Base-by-base conservation (phyloP, 2,888 invertebrate species). In the Scaptomyza tumidula region DNA sequence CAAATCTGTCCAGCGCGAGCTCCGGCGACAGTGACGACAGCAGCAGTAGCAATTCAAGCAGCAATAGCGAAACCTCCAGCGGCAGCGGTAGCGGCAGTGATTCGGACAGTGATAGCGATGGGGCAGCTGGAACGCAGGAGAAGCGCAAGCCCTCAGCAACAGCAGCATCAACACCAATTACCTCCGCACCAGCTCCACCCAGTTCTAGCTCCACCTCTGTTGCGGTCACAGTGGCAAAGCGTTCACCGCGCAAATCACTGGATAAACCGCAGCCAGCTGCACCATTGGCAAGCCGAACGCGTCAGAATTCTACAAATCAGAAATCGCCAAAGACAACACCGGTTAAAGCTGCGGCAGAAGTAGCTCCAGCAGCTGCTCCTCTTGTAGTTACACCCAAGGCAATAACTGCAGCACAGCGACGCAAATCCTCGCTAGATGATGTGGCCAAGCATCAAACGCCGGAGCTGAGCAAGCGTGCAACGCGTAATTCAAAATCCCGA, bases 341-440 rank as follows among this genome's bases (percentile, higher is more conserved):
- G 3, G 86, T 76, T 35, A 90, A 90, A 58, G 41, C 71, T 63
- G 76, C 35, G 71, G 50, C 45, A 66, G 63, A 29, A 57, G 33
- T 33, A 10, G 59, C 14, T 50, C 52, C 31, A n/a, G 54, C 45
- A 33, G 49, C 37, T 35, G 66, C 64, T 55, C 39, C 64, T 53
- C 35, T 50, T 57, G 71, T 35, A 68, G 69, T 62, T 64, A 35
- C 46, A 29, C 46, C 14, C 0, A 61, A 62, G 43, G 31, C 67
- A 33, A 16, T 59, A 33, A 16, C 61, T 7, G 11, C 64, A 2
- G 35, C 62, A 9, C 78, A 79, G n/a, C 78, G 89, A 6, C 78
- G 86, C 50, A 89, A 86, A 56, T 81, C 83, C 10, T 82, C 85
- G 2, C 16, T 86, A 3, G 93, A 93, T 68, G 92, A 91, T 55